Evolutionary conservation across 1,140 invertebrate species (phyloP).

Genomic region (Dysdera silvatica): DNA sequence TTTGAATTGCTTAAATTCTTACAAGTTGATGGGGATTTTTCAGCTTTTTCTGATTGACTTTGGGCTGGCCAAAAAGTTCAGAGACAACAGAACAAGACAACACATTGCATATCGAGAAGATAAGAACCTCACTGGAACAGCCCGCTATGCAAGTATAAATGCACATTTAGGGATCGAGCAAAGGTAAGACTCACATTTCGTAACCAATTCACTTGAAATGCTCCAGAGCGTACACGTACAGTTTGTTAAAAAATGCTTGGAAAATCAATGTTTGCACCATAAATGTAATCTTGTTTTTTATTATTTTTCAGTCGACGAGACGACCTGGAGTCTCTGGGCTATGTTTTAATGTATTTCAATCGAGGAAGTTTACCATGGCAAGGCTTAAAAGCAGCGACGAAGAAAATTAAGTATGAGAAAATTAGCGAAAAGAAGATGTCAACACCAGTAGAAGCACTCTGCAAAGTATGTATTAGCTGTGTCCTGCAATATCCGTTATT

Average conservation of each 20-base stretch:
- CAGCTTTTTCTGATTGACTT: conserved; percentile 54
- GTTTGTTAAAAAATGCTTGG: too few relatives aligned
- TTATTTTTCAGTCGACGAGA: conserved; percentile 46
- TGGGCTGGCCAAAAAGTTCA: conserved; percentile 53
- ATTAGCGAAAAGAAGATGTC: conserved; percentile 61
- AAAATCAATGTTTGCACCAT: too few relatives aligned
- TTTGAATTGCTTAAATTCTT: too few relatives aligned
- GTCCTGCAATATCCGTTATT: too few relatives aligned
- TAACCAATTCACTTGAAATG: not conserved
- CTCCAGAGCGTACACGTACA: too few relatives aligned
- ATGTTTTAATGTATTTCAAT: conserved; percentile 61
- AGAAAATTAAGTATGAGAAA: conserved; percentile 59
- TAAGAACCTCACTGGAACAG: conserved; percentile 58
- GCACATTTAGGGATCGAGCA: conserved; percentile 49
- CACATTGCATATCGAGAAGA: conserved; percentile 77
- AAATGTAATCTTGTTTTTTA: not conserved
- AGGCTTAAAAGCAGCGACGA: conserved; percentile 54
- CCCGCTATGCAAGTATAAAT: conserved; percentile 57
- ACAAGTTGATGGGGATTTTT: too few relatives aligned
- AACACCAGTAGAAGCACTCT: conserved; percentile 55
- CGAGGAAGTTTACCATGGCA: conserved; percentile 56
- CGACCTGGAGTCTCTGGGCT: conserved; percentile 58
- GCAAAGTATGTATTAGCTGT: conserved; percentile 42
- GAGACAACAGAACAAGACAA: conserved; percentile 56
- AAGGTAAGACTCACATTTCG: conserved; percentile 38